phyloP scores from a whole-genome alignment of 2,888 invertebrate genomes.

The Agriopis aurantiaria region DNA sequence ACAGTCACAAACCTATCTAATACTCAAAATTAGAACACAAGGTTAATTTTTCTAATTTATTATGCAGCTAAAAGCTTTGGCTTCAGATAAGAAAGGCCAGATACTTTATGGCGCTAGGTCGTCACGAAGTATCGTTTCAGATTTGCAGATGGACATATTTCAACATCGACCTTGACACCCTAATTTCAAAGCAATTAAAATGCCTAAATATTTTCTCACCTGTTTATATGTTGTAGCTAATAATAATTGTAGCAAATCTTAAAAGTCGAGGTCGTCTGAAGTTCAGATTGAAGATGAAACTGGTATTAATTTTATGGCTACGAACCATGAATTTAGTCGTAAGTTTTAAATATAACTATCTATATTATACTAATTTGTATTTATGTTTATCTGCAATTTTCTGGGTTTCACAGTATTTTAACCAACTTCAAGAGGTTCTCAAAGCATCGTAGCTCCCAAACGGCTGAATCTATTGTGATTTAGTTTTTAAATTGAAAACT shows the following conservation, averaged over 20 bases:
- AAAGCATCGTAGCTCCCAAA: no score
- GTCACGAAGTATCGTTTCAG: slow-evolving; percentile 7
- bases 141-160: slow-evolving; percentile 12
- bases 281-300: slow-evolving; percentile 16
- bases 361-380: background rate
- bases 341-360: background rate
- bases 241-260: slow-evolving; percentile 30
- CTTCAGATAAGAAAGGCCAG: slow-evolving; percentile 8
- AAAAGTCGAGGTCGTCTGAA: slow-evolving; percentile 50
- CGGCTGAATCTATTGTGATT: no score
- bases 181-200: slow-evolving; percentile 18
- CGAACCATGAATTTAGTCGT: slow-evolving; percentile 21
- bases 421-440: no score
- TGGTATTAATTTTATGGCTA: slow-evolving; percentile 21
- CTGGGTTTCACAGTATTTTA: no score
- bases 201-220: slow-evolving; percentile 14
- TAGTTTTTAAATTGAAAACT: no score
- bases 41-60: no score
- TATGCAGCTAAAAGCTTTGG: background rate
- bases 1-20: no score
- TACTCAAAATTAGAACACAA: no score
- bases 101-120: background rate
- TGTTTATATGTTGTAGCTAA: slow-evolving; percentile 8
- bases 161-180: slow-evolving; percentile 34
- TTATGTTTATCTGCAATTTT: no score